Evolutionary conservation across 2,888 invertebrate species (phyloP).

Genomic region (Drosophila picticornis): DNA sequence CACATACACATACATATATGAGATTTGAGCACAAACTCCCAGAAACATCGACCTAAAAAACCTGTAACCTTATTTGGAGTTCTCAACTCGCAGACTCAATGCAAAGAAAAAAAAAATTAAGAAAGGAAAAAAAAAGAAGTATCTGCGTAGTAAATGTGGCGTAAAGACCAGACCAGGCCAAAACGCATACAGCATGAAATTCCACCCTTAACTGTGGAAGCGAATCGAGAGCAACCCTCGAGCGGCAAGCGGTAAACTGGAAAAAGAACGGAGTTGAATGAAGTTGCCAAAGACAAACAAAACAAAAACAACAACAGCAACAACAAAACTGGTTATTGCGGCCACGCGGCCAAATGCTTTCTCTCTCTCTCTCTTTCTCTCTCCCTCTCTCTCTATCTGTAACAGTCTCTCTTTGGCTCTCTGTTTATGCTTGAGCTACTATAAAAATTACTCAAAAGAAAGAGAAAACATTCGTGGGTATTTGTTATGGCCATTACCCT

Average conservation of each 20-base stretch:
- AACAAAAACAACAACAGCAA: neutral
- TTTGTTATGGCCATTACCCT: neutral
- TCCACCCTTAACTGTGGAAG: slow-evolving; percentile 36
- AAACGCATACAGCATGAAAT: neutral
- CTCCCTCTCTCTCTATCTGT: neutral
- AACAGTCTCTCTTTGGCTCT: neutral
- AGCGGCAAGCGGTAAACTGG: slow-evolving; percentile 33
- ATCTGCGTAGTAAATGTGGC: slow-evolving; percentile 33
- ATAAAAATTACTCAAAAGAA: slow-evolving; percentile 21
- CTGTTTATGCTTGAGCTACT: slow-evolving; percentile 16
- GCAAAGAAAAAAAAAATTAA: slow-evolving; percentile 25
- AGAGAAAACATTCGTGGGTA: slow-evolving; percentile 9
- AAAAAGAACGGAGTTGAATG: slow-evolving; percentile 39
- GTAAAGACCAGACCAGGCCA: slow-evolving; percentile 12
- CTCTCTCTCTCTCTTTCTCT: neutral
- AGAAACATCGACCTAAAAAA: neutral
- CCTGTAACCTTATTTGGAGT: slow-evolving; percentile 17
- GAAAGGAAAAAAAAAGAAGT: neutral
- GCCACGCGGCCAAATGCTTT: slow-evolving; percentile 19
- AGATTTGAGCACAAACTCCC: slow-evolving; percentile 4
- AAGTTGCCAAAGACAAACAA: slow-evolving; percentile 24
- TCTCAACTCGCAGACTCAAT: neutral
- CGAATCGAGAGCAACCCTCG: slow-evolving; percentile 38
- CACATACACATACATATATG: neutral
- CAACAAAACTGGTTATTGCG: slow-evolving; percentile 33